These are phyloP conservation scores for Mythimna vitellina DNA, from an alignment of 2,888 invertebrate genomes.

Conservation along the genomic window DNA sequence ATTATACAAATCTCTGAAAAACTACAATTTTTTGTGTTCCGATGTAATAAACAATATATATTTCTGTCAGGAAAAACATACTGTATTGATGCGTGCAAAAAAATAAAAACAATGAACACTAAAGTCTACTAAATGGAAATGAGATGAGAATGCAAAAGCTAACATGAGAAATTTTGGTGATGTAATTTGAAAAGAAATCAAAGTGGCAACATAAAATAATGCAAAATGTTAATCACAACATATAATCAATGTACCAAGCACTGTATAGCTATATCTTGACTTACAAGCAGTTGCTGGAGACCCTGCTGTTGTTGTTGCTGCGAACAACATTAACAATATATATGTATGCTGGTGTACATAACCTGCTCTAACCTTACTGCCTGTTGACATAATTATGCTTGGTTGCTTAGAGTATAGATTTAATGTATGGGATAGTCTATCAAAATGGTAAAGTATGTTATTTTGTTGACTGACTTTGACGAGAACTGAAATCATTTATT, in stretches of 20 bases:
- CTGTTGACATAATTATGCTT: not conserved
- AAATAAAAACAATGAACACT: not conserved
- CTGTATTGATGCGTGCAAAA: not conserved
- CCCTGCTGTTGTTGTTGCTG: conserved; percentile 98
- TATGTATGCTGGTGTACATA: conserved; percentile 61
- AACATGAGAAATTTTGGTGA: conserved; percentile 53
- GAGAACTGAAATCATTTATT: not conserved
- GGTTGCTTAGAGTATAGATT: not conserved
- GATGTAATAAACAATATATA: not conserved
- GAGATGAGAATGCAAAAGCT: conserved; percentile 68
- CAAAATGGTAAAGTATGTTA: not conserved
- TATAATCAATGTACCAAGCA: conserved; percentile 81
- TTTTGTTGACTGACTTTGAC: not conserved
- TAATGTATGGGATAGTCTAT: not conserved
- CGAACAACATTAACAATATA: conserved; percentile 83
- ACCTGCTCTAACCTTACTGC: conserved; percentile 22
- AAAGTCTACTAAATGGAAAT: conserved; percentile 6
- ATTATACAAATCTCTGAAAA: not conserved
- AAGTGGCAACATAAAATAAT: conserved; percentile 69
- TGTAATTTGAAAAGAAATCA: conserved; percentile 54
- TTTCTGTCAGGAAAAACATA: not conserved
- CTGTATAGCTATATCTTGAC: conserved; percentile 85
- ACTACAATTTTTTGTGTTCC: not conserved
- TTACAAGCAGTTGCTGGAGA: conserved; percentile 97
- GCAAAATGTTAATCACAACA: conserved; percentile 85